Evolutionary conservation across 2,888 invertebrate species (phyloP), one percentile per base, ranked within the genome.

Genomic region (Drosophila mimetica): DNA sequence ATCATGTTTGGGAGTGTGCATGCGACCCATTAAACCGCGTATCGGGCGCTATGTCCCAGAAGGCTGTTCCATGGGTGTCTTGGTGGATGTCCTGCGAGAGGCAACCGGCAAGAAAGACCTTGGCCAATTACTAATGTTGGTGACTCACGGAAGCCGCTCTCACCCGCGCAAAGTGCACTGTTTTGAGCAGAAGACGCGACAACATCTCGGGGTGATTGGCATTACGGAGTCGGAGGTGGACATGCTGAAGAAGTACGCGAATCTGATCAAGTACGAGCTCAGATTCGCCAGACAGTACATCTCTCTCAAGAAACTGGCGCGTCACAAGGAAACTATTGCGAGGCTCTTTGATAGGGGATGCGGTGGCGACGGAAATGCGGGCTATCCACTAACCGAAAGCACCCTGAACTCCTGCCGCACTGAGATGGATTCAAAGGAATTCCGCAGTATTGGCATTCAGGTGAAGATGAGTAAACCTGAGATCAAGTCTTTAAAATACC

Each of bases 211-310:
- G n/a, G 67, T 46, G 22, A 59, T 54, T 0, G 37, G 48, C 14
- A 50, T 77, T 28, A 69, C 75, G 0, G 6, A 13, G 0, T 6
- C 20, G 0, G 76, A 76, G 18, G 2, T 74, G 28, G 11, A 53
- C 0, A 2, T 61, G 6, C 41, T 77, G 37, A 51, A 52, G n/a
- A 48, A 58, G 32, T 77, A 48, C 41, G 36, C 71, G 16, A 64
- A 65, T 50, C n/a, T 69, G 8, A 13, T 77, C 18, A 77, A 75
- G 18, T 76, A 77, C 42, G 64, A 77, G 20, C 13, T 76, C 2
- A 39, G 50, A 2, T 69, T 50, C 36, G 59, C 58, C 1, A 37
- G 64, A 1, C 34, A 59, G 7, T 59, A 42, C 7, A n/a, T 64
- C 0, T 30, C 71, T 1, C n/a, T 61, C 11, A 44, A 30, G 3